Evolutionary conservation across 2,888 invertebrate genomes (phyloP), one percentile per base, ranked within the genome.

Genomic region (Masnerella sp.): DNA sequence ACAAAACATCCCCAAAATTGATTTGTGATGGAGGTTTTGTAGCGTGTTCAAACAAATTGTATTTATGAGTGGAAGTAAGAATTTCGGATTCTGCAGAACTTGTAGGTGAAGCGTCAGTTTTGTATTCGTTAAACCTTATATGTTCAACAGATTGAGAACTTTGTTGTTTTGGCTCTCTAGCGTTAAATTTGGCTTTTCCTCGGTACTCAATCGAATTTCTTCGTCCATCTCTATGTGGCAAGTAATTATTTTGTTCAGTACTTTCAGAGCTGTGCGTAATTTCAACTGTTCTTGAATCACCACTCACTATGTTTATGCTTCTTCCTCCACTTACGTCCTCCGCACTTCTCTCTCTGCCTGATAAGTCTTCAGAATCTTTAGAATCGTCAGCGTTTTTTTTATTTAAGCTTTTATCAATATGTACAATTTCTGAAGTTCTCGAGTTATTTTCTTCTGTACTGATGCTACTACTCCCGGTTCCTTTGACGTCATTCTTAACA

Each of bases 1-100:
- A 84, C 8, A 82, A 77, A 4, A 80, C 20, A 25, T 84, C 77
- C 18, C 80, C 78, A 30, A 83, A 84, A 49, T 77, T 77, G 0
- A 68, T 28, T 0, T 79, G 78, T 2, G 74, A 73, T 43, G 78
- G 69, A 14, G 18, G 2, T 40, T 36, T n/a, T 15, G 51, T 68
- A 11, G 51, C 32, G 5, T 28, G 49, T 7, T 69, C 54, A 5
- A 45, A 54, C 1, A 51, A 11, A 12, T 30, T 9, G 8, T 68
- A 28, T 15, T 12, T 2, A 28, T 15, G 5, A n/a, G 36, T 51
- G 1, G 36, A n/a, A 15, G 51, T 42, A 11, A 28, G 42, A 12
- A 11, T 7, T n/a, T 11, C 25, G 12, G 32, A 8, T 51, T 49
- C 52, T 12, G 7, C 17, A 1, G 20, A 51, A 17, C 14, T 14